Percentiles rank a stretch among this genome's conserved stretches.
These are phyloP conservation scores for Tolypeutes matacus DNA, from an alignment of 2,797 vertebrate genomes.

Conservation along the genomic window DNA sequence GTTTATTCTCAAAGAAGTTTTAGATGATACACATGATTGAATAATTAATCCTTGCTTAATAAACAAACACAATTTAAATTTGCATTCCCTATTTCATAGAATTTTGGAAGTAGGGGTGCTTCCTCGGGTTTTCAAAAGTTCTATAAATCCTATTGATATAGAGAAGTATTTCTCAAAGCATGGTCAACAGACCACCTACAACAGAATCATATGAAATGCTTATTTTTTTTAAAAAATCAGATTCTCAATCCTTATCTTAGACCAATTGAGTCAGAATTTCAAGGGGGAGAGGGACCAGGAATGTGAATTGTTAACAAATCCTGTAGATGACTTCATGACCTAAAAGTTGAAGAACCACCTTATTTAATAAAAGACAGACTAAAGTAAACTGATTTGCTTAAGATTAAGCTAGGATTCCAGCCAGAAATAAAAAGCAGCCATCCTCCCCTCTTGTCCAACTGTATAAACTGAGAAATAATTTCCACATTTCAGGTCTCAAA, in stretches of 20 bases:
- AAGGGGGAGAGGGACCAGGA: not conserved
- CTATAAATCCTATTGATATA: not conserved
- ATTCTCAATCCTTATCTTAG: slow-evolving; percentile 21
- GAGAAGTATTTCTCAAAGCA: not conserved
- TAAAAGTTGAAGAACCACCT: not conserved
- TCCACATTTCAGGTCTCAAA: not conserved
- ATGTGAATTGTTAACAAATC: not conserved
- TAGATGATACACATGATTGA: not conserved
- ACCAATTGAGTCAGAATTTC: not conserved
- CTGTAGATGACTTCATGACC: not conserved
- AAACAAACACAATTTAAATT: slow-evolving; percentile 44
- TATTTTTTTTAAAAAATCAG: not conserved
- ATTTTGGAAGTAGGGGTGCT: not conserved
- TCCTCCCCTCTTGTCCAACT: not conserved
- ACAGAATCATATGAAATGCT: not conserved
- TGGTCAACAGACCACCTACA: not conserved
- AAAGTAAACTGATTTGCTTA: not conserved
- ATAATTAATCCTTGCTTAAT: not conserved
- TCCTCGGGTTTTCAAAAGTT: slow-evolving; percentile 31
- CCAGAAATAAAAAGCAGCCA: not conserved
- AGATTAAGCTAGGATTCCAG: not conserved
- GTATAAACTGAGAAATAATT: not conserved
- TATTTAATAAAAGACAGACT: not conserved
- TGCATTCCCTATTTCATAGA: slow-evolving; percentile 18
- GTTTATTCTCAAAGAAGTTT: slow-evolving; percentile 44